phyloP scores from a whole-genome alignment of 2,797 vertebrate genomes.

The Onychomys arenicola region DNA sequence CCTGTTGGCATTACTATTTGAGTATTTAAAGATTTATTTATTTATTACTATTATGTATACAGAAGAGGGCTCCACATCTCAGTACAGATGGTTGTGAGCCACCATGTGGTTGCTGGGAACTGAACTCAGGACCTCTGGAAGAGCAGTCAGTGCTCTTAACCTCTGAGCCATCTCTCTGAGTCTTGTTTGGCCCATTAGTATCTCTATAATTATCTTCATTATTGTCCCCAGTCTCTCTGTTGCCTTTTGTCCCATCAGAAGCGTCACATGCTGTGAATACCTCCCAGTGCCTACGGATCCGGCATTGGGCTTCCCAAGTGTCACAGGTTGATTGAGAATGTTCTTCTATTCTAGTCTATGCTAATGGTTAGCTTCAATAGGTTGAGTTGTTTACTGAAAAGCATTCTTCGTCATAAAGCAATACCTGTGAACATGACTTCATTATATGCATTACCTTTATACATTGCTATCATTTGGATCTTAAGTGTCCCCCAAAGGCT shows the following conservation, averaged over 20 bases:
- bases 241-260: neutral
- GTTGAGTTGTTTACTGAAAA: neutral
- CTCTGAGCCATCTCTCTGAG: too few species aligned
- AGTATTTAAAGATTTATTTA: too few species aligned
- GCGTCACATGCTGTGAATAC: rapidly evolving
- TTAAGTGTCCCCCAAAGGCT: neutral
- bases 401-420: neutral
- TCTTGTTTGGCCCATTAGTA: neutral
- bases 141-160: too few species aligned
- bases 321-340: neutral
- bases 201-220: neutral
- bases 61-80: too few species aligned
- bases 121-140: too few species aligned
- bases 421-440: neutral
- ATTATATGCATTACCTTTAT: neutral
- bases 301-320: neutral
- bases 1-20: neutral
- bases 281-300: neutral
- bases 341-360: neutral
- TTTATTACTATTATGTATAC: too few species aligned
- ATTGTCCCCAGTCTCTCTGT: neutral
- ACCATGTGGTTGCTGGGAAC: too few species aligned
- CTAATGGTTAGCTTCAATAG: neutral
- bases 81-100: too few species aligned
- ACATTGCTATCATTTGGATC: neutral